phyloP scores from a whole-genome alignment of 2,113 vertebrate species.

The Antennarius striatus region DNA sequence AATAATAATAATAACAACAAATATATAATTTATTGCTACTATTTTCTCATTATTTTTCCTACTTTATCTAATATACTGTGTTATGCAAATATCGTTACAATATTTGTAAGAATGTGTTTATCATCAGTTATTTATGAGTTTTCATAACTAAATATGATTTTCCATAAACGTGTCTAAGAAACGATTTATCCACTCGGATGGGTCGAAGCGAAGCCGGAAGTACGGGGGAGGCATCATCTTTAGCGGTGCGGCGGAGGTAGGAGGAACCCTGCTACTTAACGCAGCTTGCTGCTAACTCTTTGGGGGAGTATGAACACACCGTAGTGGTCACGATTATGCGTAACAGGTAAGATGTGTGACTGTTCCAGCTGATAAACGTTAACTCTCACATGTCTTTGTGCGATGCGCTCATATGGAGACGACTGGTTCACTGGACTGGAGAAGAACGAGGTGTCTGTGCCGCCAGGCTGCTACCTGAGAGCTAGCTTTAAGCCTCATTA shows the following conservation, averaged over 20 bases:
- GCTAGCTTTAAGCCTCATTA: constrained; percentile 58
- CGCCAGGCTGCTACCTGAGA: constrained; percentile 5
- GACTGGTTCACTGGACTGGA: not conserved
- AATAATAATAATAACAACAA: no score
- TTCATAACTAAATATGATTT: no score
- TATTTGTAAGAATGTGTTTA: no score
- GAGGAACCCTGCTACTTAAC: constrained; percentile 20
- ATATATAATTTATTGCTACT: no score
- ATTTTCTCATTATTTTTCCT: no score
- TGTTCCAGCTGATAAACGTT: no score
- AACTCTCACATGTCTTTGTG: not conserved
- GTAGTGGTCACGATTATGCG: constrained; percentile 53
- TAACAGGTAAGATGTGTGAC: constrained; percentile 46
- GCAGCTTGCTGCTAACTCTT: not conserved
- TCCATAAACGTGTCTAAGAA: no score
- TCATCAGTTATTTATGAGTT: no score
- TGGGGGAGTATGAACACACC: constrained; percentile 11
- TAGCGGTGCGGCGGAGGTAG: not conserved
- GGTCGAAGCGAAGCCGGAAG: constrained; percentile 28
- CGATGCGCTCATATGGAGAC: not conserved
- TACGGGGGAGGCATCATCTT: not conserved
- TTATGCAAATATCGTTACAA: no score
- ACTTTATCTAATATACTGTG: no score
- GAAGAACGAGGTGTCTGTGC: not conserved
- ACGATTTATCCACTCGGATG: not conserved